A percentile compares a stretch with the other conserved stretches of the same genome.
phyloP scores from a whole-genome alignment of 2,888 invertebrate species.

The Shargacucullia verbasci region DNA sequence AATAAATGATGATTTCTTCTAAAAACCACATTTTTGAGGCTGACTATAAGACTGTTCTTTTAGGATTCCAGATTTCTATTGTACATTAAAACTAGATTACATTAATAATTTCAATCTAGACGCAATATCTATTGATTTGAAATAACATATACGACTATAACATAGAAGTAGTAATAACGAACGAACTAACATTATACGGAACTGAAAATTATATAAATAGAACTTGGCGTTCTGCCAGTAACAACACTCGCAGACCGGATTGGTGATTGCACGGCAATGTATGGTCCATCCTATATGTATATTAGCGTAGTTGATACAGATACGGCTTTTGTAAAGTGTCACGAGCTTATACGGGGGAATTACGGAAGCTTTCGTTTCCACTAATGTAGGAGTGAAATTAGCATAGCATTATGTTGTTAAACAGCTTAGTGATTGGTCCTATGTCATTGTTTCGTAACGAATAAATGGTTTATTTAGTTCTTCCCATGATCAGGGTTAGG shows the following conservation, averaged over 20 bases:
- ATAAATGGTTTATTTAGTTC: too few relatives aligned
- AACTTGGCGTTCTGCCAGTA: constrained; percentile 54
- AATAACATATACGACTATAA: background rate
- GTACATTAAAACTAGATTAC: constrained; percentile 20
- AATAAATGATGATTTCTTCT: too few relatives aligned
- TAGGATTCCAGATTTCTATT: constrained; percentile 4
- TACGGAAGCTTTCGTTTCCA: constrained; percentile 24
- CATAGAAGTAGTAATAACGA: constrained; percentile 23
- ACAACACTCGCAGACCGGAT: constrained; percentile 40
- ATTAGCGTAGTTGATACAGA: constrained; percentile 35
- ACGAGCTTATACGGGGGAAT: constrained; percentile 36
- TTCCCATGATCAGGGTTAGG: too few relatives aligned
- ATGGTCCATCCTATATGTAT: constrained; percentile 25
- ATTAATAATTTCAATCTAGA: constrained; percentile 19
- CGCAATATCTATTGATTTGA: constrained; percentile 3
- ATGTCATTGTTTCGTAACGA: too few relatives aligned
- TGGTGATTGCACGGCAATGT: constrained; percentile 44
- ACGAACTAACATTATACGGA: constrained; percentile 46
- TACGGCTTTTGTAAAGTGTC: constrained; percentile 26
- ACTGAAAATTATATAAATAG: constrained; percentile 55
- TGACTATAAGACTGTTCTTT: constrained; percentile 6
- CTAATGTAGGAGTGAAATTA: constrained; percentile 4
- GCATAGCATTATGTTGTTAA: too few relatives aligned
- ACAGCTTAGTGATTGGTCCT: too few relatives aligned
- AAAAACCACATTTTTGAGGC: too few relatives aligned